Conservation (phyloP, 2,113 vertebrate species). For the Azemiops feae region DNA sequence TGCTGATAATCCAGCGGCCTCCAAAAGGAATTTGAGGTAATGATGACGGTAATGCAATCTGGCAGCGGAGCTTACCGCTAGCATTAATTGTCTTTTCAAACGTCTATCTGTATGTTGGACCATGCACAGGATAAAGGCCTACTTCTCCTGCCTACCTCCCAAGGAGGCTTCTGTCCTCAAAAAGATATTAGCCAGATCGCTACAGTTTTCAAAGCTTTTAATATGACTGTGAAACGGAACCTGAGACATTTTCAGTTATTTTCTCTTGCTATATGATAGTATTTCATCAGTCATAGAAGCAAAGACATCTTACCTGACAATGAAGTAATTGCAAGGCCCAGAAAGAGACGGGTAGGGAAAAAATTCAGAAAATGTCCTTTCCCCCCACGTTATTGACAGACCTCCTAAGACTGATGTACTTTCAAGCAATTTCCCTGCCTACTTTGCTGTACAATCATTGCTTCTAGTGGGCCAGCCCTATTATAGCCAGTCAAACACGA, state of each 20-base stretch:
- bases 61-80: neutral
- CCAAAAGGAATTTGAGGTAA: neutral
- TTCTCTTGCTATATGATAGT: too few species aligned
- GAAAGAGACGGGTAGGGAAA: neutral
- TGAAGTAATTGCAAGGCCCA: neutral
- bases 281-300: neutral
- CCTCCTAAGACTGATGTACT: neutral
- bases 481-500: neutral
- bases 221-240: neutral
- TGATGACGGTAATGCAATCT: conserved; percentile 25
- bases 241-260: neutral
- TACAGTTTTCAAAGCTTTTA: neutral
- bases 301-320: neutral
- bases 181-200: neutral
- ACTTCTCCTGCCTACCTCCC: neutral
- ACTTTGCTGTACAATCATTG: neutral
- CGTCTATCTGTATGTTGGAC: neutral
- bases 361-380: neutral
- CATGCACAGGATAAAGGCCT: neutral
- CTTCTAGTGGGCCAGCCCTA: neutral
- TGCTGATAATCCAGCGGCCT: neutral
- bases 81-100: neutral
- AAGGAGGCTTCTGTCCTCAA: neutral
- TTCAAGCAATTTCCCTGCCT: neutral
- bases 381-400: neutral